Evolutionary conservation across 2,888 invertebrate species (phyloP).

Genomic region (Agriopis aurantiaria): DNA sequence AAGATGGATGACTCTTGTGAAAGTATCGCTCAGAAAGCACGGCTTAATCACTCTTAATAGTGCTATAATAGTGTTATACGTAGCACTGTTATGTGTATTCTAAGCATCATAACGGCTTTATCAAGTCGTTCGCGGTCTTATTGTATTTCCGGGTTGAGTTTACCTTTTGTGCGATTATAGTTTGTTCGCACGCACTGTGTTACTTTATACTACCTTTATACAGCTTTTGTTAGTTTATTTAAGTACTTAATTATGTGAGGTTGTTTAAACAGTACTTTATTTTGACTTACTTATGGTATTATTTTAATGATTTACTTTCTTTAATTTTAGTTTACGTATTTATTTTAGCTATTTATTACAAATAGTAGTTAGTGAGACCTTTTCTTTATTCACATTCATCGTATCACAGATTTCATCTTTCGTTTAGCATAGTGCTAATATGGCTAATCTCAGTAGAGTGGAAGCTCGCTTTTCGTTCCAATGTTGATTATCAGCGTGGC

Average conservation of each 20-base stretch:
- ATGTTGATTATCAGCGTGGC: constrained; percentile 25
- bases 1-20: constrained; percentile 59
- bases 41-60: constrained; percentile 35
- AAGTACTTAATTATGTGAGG: constrained; percentile 10
- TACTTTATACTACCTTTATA: constrained; percentile 22
- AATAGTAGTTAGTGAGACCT: no score
- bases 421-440: not conserved
- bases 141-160: constrained; percentile 30
- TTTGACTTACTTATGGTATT: not conserved
- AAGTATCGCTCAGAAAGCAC: constrained; percentile 38
- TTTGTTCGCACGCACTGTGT: constrained; percentile 35
- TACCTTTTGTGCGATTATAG: constrained; percentile 34
- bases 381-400: no score
- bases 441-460: constrained; percentile 8
- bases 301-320: not conserved
- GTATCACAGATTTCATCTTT: no score
- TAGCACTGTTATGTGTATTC: constrained; percentile 9
- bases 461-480: constrained; percentile 29
- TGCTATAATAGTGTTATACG: constrained; percentile 9
- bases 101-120: constrained; percentile 32
- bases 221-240: constrained; percentile 12
- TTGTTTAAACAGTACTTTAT: not conserved
- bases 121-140: constrained; percentile 31
- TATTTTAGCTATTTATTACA: not conserved
- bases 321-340: not conserved